Evolutionary conservation across 2,888 invertebrate species (phyloP).

Genomic region (Rhamnusium bicolor): DNA sequence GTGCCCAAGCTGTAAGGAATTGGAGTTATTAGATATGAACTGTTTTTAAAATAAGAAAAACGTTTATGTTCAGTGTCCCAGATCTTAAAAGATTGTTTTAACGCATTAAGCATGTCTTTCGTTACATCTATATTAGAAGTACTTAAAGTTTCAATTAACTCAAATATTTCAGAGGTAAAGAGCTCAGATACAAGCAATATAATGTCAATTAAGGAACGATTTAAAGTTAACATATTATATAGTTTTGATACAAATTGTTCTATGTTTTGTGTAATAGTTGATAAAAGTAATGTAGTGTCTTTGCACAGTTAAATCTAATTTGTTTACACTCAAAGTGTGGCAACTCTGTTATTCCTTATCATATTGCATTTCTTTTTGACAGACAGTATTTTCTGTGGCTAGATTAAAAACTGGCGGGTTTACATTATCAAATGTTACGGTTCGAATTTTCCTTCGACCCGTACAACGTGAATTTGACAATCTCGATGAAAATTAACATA

Average conservation of each 20-base stretch:
- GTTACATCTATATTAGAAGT: neutral
- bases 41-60: slow-evolving; percentile 28
- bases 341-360: no score
- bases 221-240: neutral
- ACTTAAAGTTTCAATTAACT: slow-evolving; percentile 4
- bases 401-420: no score
- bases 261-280: neutral
- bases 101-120: slow-evolving; percentile 1
- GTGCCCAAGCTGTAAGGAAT: slow-evolving; percentile 12
- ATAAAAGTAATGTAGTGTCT: neutral
- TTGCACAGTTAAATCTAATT: neutral
- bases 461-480: no score
- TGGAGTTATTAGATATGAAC: slow-evolving; percentile 22
- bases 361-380: no score
- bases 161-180: neutral
- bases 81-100: slow-evolving; percentile 21
- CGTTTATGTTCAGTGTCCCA: slow-evolving; percentile 36
- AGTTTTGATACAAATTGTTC: neutral
- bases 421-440: no score
- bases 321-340: neutral
- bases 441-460: no score
- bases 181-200: neutral
- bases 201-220: neutral
- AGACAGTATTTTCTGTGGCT: no score
- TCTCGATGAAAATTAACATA: no score